Evolutionary conservation across 2,797 vertebrate genomes (phyloP), one percentile per base, ranked within the genome.

Genomic region (Chiroxiphia lanceolata): DNA sequence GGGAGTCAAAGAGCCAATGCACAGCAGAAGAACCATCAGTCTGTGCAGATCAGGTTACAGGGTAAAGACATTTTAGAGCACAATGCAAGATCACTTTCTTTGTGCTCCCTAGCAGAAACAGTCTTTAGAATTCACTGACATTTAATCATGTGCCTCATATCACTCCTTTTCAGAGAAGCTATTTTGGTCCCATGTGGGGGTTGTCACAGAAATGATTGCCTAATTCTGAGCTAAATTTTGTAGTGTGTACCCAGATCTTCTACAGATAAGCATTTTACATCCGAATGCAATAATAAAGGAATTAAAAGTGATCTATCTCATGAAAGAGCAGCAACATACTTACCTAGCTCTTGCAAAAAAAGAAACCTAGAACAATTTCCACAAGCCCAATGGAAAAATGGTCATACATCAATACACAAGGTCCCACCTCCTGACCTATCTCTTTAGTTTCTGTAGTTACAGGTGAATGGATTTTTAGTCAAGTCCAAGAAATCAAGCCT

Each of bases 81-180:
- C 77, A 95, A 93, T 92, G 71, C 42, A 76, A 94, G 89, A 96
- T 96, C 83, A 9, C 81, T 96, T 94, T 96, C 94, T 96, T 96
- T 96, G 93, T 93, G 90, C 91, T 95, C 86, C 69, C 91, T 89
- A 80, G 90, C 87, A 93, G 90, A 96, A 94, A 95, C 96, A 95
- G 81, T 90, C 95, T 96, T 96, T 92, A 94, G 94, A 97, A 96
- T 94, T 87, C 93, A 75, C 78, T 97, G 95, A 96, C 96, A 96
- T 96, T 97, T 96, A 96, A 90, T 97, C 96, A 96, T 96, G 91
- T 96, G 93, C 96, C 91, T 96, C 90, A 51, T 95, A 94, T 94
- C 92, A 89, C 93, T 96, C 45, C 94, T 96, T 96, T 96, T 95
- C 88, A 87, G 88, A 90, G 88, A 51, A 94, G 93, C 92, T 96